Base-by-base conservation (phyloP, 2,113 vertebrate species). In the Pachypanchax playfairii region DNA sequence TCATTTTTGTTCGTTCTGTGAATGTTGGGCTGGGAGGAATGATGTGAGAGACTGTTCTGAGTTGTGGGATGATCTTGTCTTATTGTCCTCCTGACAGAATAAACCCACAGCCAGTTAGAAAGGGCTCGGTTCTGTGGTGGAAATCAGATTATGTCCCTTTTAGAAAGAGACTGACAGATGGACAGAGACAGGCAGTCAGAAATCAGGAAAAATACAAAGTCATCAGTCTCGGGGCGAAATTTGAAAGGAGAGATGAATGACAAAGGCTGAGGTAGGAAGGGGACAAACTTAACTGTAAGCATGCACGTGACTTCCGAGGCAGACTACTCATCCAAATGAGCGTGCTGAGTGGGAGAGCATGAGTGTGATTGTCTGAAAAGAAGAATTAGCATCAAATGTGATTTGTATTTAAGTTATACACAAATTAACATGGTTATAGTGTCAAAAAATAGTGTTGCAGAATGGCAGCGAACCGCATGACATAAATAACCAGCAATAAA, bases 101-200 rank as follows among this genome's bases (percentile, higher is more conserved):
- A 65, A 75, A 78, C 17, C 43, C 31, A 42, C 6, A 21, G 63
- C 49, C 66, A 29, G 73, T 68, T 43, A 51, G 41, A 62, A 65
- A 73, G 28, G 1, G 42, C 4, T 6, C 20, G 55, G 73, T 79
- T 52, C 62, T 44, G 7, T 52, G 4, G 33, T 51, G 4, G 71
- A 67, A 76, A 57, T 83, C 66, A 35, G 49, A 65, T 77, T 54
- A 56, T 22, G 55, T 79, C 65, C 56, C 53, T 67, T 38, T 64
- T 50, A 74, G 75, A 79, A 41, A 77, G 52, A 73, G 54, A 79
- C 67, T 80, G 86, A 84, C 70, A 54, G 78, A 83, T 78, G 54
- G 48, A 76, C 71, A 51, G 24, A 64, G 77, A 79, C 51, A 61
- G 36, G 65, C 62, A 36, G 81, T 35, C 6, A 11, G 44, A 66